phyloP scores from a whole-genome alignment of 2,797 vertebrate species.

The Artibeus jamaicensis region DNA sequence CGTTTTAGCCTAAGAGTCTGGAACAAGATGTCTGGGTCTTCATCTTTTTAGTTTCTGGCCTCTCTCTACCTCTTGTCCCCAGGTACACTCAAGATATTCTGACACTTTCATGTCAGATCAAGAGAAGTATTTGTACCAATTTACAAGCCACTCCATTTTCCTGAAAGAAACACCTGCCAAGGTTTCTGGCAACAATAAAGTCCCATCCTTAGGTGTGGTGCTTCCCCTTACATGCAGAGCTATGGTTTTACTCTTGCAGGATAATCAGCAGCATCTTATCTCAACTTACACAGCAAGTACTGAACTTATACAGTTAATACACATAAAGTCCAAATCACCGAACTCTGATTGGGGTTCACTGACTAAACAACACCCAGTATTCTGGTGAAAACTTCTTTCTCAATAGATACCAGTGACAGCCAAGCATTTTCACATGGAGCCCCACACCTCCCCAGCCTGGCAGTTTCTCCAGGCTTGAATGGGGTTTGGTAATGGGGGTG shows the following conservation, averaged over 20 bases:
- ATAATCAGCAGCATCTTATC: neutral
- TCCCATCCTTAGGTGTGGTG: too few species aligned
- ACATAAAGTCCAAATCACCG: neutral
- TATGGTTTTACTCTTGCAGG: neutral
- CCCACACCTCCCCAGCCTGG: neutral
- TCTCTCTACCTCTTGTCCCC: neutral
- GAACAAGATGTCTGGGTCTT: neutral
- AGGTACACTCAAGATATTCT: neutral
- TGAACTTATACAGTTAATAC: neutral
- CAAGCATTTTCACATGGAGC: too few species aligned
- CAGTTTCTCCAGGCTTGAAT: neutral
- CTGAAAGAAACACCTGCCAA: neutral
- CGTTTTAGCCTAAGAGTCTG: neutral
- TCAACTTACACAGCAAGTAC: neutral
- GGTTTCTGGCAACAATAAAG: neutral
- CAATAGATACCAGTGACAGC: too few species aligned
- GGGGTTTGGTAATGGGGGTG: neutral
- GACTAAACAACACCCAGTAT: neutral
- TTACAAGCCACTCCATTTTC: neutral
- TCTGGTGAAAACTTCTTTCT: neutral
- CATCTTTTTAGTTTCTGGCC: neutral
- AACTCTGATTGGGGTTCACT: neutral
- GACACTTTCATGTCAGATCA: neutral
- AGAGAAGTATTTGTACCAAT: neutral
- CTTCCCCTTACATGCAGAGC: neutral